Percentiles rank a stretch among this genome's conserved stretches.
Evolutionary conservation across 1,140 invertebrate species (phyloP).

Genomic region (Cotesia glomerata): DNA sequence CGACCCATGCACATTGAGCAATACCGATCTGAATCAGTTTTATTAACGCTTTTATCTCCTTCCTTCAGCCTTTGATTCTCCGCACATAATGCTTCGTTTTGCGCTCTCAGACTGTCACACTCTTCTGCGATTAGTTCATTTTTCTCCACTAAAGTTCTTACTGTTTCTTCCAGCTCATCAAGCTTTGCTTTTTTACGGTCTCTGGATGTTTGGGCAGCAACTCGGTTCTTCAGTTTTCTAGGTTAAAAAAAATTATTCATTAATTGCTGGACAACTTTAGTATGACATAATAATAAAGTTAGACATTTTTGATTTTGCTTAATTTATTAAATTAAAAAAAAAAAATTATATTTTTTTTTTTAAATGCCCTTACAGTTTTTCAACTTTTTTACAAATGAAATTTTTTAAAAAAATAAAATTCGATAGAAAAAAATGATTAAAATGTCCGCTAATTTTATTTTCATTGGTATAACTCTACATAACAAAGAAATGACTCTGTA

Average conservation of each 20-base stretch:
- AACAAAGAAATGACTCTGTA: too few species aligned
- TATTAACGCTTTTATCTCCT: constrained; percentile 56
- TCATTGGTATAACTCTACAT: too few species aligned
- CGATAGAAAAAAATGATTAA: not conserved
- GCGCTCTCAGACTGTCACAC: constrained; percentile 69
- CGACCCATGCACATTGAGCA: constrained; percentile 62
- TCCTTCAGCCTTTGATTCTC: constrained; percentile 69
- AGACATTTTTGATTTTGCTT: too few species aligned
- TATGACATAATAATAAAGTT: too few species aligned
- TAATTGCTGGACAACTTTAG: too few species aligned
- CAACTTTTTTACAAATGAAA: too few species aligned
- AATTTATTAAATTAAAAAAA: not conserved
- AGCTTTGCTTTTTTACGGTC: constrained; percentile 95
- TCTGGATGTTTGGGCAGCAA: constrained; percentile 96
- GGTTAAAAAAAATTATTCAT: too few species aligned
- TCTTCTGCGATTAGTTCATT: constrained; percentile 72
- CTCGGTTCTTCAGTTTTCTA: constrained; percentile 95
- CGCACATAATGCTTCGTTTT: constrained; percentile 71
- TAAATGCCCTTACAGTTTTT: too few species aligned
- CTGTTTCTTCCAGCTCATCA: constrained; percentile 82
- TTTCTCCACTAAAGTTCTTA: constrained; percentile 69
- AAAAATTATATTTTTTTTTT: too few species aligned
- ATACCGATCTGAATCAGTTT: constrained; percentile 50
- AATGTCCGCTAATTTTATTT: too few species aligned
- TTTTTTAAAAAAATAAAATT: too few species aligned